Conservation (phyloP, 1,140 invertebrate genomes). For the Leptinotarsa undecemlineata region DNA sequence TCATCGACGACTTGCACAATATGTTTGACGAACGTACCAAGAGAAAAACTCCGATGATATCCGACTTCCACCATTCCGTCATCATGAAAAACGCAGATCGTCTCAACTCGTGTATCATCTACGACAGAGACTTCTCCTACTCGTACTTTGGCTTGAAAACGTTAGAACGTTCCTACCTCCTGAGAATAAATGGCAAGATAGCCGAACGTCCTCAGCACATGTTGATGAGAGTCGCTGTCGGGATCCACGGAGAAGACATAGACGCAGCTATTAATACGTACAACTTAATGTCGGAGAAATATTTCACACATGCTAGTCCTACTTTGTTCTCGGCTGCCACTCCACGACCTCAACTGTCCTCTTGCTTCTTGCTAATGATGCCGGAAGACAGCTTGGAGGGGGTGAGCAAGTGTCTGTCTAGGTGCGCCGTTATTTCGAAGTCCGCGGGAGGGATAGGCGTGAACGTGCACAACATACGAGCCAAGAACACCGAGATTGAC, state of each 20-base stretch:
- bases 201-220: slow-evolving; percentile 97
- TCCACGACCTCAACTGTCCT: slow-evolving; percentile 87
- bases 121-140: slow-evolving; percentile 96
- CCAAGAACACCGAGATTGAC: slow-evolving; percentile 87
- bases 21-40: slow-evolving; percentile 76
- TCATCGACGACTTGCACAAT: slow-evolving; percentile 85
- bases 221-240: slow-evolving; percentile 97
- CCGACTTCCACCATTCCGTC: slow-evolving; percentile 79
- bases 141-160: slow-evolving; percentile 99
- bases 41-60: slow-evolving; percentile 79
- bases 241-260: slow-evolving; percentile 94
- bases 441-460: slow-evolving; percentile 96
- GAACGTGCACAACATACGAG: slow-evolving; percentile 95
- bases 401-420: slow-evolving; percentile 92
- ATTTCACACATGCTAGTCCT: slow-evolving; percentile 98
- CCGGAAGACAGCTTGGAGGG: slow-evolving; percentile 97
- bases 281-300: slow-evolving; percentile 92
- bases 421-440: slow-evolving; percentile 96
- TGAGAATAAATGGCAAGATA: slow-evolving; percentile 93
- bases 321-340: slow-evolving; percentile 97
- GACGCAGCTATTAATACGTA: slow-evolving; percentile 95
- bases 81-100: slow-evolving; percentile 85
- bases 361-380: slow-evolving; percentile 96
- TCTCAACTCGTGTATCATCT: slow-evolving; percentile 94
- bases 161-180: slow-evolving; percentile 91